These are phyloP conservation scores for Drosophila auraria DNA, from an alignment of 1,140 invertebrate species.

Conservation along the genomic window DNA sequence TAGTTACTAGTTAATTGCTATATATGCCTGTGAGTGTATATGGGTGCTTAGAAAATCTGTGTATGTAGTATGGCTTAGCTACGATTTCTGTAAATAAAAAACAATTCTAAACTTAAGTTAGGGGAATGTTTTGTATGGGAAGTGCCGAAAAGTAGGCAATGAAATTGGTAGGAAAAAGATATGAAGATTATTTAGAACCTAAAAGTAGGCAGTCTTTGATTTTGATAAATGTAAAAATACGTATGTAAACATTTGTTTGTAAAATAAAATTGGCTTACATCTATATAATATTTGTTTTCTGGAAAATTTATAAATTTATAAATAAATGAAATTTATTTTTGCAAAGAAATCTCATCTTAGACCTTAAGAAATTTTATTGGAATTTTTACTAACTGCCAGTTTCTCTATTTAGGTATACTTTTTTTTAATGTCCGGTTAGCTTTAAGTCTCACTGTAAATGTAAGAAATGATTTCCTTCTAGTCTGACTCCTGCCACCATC, in stretches of 20 bases:
- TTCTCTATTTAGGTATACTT: no score
- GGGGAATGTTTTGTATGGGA: background rate
- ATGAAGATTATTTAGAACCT: background rate
- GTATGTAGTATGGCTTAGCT: conserved; percentile 21
- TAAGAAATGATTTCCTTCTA: no score
- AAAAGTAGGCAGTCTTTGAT: background rate
- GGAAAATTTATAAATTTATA: no score
- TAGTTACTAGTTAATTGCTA: conserved; percentile 27
- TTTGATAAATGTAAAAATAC: background rate
- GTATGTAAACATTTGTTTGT: background rate
- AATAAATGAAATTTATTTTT: no score
- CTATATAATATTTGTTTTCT: background rate
- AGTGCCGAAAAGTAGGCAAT: conserved; percentile 8
- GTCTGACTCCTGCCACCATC: no score
- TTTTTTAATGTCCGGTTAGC: no score
- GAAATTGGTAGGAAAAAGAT: no score
- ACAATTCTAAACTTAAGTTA: conserved; percentile 13
- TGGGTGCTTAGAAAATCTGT: conserved; percentile 45
- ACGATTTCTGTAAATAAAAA: conserved; percentile 44
- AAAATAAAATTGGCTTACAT: conserved; percentile 3
- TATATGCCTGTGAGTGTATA: background rate
- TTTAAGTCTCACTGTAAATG: no score
- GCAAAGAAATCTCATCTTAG: no score
- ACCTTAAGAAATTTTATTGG: no score
- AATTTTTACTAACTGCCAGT: no score